Percentiles rank a stretch among this genome's conserved stretches.
Conservation (phyloP, 92 coral and sea anemone genomes). For the Porites rus region DNA sequence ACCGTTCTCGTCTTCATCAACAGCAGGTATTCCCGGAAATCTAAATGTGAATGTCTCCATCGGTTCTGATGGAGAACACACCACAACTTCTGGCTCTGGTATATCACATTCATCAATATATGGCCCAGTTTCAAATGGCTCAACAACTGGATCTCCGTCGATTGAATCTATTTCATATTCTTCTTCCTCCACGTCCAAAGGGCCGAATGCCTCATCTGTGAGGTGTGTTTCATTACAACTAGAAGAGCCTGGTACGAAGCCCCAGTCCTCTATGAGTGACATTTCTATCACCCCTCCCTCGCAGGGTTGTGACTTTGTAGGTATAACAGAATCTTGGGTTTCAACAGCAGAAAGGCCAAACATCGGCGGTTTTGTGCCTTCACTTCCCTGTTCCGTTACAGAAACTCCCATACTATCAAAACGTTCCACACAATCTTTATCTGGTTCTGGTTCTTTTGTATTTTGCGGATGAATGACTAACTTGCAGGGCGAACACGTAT, state of each 20-base stretch:
- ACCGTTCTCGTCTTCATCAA: neutral
- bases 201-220: neutral
- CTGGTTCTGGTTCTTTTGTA: neutral
- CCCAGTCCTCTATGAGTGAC: slow-evolving; percentile 28
- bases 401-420: neutral
- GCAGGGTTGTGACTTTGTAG: neutral
- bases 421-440: neutral
- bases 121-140: neutral
- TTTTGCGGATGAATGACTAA: neutral
- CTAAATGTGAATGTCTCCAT: slow-evolving; percentile 8
- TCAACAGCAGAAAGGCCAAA: neutral
- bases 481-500: neutral
- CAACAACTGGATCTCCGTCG: neutral
- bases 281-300: slow-evolving; percentile 30
- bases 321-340: neutral
- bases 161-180: neutral
- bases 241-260: neutral
- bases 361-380: neutral
- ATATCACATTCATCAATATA: neutral
- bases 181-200: neutral
- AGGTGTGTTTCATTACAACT: neutral
- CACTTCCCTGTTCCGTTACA: no score
- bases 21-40: neutral
- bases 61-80: slow-evolving; percentile 14
- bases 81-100: slow-evolving; percentile 22